A percentile compares a stretch with the other conserved stretches of the same genome.
Evolutionary conservation across 2,797 vertebrate genomes (phyloP).

Genomic region (Sarcophilus harrisii): DNA sequence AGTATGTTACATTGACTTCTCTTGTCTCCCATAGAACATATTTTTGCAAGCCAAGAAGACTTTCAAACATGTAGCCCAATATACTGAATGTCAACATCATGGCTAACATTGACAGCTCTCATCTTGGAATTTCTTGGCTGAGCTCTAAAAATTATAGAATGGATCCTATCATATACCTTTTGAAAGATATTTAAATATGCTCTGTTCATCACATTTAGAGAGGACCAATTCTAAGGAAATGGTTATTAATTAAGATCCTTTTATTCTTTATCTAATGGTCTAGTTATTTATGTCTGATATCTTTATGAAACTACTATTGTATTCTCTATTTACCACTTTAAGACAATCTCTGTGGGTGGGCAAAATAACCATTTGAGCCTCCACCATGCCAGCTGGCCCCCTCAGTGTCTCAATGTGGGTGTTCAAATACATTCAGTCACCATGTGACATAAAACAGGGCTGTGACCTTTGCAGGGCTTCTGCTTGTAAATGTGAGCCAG

Average conservation of each 20-base stretch:
- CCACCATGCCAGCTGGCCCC: slow-evolving; percentile 85
- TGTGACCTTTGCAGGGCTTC: slow-evolving; percentile 82
- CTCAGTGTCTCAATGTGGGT: slow-evolving; percentile 82
- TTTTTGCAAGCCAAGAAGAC: slow-evolving; percentile 31
- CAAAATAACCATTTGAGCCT: slow-evolving; percentile 68
- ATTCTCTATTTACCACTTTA: slow-evolving; percentile 75
- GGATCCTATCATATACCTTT: slow-evolving; percentile 41
- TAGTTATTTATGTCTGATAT: slow-evolving; percentile 79
- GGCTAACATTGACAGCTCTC: slow-evolving; percentile 35
- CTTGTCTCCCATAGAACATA: not conserved
- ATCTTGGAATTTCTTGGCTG: slow-evolving; percentile 53
- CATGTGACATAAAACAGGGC: slow-evolving; percentile 85
- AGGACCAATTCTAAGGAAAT: not conserved
- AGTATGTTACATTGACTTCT: not conserved
- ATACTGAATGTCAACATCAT: slow-evolving; percentile 26
- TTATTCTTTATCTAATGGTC: slow-evolving; percentile 73
- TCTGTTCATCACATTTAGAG: slow-evolving; percentile 56
- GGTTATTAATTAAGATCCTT: slow-evolving; percentile 47
- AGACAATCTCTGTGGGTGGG: slow-evolving; percentile 84
- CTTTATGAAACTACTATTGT: slow-evolving; percentile 81
- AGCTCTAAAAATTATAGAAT: slow-evolving; percentile 40
- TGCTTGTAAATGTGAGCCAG: slow-evolving; percentile 86
- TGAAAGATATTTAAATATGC: slow-evolving; percentile 45
- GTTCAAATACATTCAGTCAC: slow-evolving; percentile 80
- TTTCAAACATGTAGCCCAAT: not conserved